These are phyloP conservation scores for Perccottus glenii DNA, from an alignment of 2,113 vertebrate species.

Conservation along the genomic window DNA sequence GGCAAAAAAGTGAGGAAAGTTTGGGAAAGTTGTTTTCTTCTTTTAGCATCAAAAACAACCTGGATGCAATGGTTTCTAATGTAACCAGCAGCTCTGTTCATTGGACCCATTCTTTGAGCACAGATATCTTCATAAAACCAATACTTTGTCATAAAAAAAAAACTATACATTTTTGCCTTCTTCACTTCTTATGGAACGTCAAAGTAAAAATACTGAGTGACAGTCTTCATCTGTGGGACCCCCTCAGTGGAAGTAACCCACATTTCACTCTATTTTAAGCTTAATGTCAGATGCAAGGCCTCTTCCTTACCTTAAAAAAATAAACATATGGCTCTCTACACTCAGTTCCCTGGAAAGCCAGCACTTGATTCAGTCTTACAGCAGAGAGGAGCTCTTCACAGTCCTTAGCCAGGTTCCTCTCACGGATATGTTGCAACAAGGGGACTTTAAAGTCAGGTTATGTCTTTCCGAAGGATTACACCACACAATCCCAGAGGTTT, in stretches of 20 bases:
- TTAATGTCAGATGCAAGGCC: conserved; percentile 60
- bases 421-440: conserved; percentile 48
- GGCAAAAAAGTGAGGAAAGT: conserved; percentile 46
- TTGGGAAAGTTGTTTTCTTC: conserved; percentile 55
- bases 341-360: conserved; percentile 56
- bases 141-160: conserved; percentile 12
- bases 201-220: conserved; percentile 55
- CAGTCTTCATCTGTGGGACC: conserved; percentile 54
- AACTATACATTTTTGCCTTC: conserved; percentile 5
- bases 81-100: background rate
- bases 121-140: background rate
- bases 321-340: conserved; percentile 46
- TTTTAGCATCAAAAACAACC: conserved; percentile 47
- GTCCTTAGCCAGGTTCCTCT: conserved; percentile 41
- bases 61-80: conserved; percentile 22
- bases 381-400: conserved; percentile 27
- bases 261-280: conserved; percentile 69
- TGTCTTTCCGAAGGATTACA: conserved; percentile 69
- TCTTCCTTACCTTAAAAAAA: conserved; percentile 3
- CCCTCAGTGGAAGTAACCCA: conserved; percentile 73
- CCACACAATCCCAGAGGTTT: conserved; percentile 70
- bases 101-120: conserved; percentile 2
- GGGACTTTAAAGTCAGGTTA: conserved; percentile 65
- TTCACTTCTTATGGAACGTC: conserved; percentile 48
- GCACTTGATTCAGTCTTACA: conserved; percentile 24